Evolutionary conservation across 2,113 vertebrate genomes (phyloP), one percentile per base, ranked within the genome.

Genomic region (Hyla sarda): DNA sequence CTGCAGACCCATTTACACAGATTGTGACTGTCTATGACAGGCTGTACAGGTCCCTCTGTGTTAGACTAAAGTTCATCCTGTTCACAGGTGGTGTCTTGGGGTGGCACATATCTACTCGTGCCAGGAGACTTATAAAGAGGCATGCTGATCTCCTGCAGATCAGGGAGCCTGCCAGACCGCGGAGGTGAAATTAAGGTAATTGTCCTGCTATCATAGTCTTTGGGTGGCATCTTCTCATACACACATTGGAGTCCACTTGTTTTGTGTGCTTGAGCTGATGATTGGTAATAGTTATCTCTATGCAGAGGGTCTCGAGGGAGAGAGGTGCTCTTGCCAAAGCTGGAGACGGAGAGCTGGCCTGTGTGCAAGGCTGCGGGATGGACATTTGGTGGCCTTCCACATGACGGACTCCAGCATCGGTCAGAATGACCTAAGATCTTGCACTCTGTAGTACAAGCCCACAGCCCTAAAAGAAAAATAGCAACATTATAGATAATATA

Each of bases 341-440:
- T 97, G 6, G 97, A 96, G 83, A 95, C 94, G 65, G 97, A 96
- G 86, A 95, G 94, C 79, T 92, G 92, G 25, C 94, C 93, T 0
- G 93, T 90, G 2, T 94, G 94, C 25, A 93, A 94, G 6, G 93
- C 90, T 11, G 95, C 90, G 5, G 95, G 62, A 5, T 94, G 93
- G 3, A 93, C 91, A 2, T 93, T 96, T 89, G 95, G 94, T 62
- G 95, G 94, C 69, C 96, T 95, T 2, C 92, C 91, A 0, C 96
- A 97, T 5, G 98, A 98, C 0, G 98, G 97, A 88, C 97, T 99
- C 98, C 98, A 99, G 93, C 98, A 99, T 83, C 97, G 95, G 89
- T 99, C 98, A 0, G 98, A 99, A 90, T 99, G 98, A 45, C 98
- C 98, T 87, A 99, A 90, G 88, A 98, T 95, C 92, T 98, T 97